Base-by-base conservation (phyloP, 2,113 vertebrate genomes). In the Galeopterus variegatus region DNA sequence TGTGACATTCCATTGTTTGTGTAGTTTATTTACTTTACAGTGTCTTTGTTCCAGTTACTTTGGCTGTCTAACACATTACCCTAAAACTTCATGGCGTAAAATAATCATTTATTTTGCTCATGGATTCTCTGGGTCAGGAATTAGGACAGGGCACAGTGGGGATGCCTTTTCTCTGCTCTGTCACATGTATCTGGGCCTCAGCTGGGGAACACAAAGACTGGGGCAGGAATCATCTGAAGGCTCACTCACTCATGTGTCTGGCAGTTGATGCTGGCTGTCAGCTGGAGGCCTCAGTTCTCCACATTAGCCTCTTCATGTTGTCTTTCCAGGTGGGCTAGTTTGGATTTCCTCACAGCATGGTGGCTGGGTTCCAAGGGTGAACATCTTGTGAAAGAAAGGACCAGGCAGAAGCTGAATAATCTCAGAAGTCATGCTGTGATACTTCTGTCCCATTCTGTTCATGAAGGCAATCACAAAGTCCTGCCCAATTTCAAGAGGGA, bases 91-190 rank as follows among this genome's bases (percentile, higher is more conserved):
- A 48, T 90, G 91, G 33, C 26, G 58, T 81, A 73, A 70, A 84
- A 64, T 64, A 89, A 58, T 33, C 60, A 31, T 65, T 94, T 94
- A 87, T 80, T 83, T 41, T 83, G n/a, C n/a, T 92, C 64, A 19
- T 69, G 11, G 70, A 81, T 75, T 90, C 97, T 92, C 73, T 70
- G 76, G 92, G 86, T 83, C 69, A 62, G 62, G 67, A 96, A 95
- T 79, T 89, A 95, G 96, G 96, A 83, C 92, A 96, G 83, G 58
- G 62, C 94, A 90, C 95, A 95, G 83, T 96, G 64, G 84, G 90
- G 48, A 41, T 75, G 64, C 28, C 79, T 92, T 70, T 31, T 86
- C 86, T 77, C 50, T 93, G 54, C 45, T 54, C 62, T 45, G 9
- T 69, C 91, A 73, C 36, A 23, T 76, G 26, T 26, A 36, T 88